These are phyloP conservation scores for Drosophila funebris DNA, from an alignment of 1,140 invertebrate species.

Conservation along the genomic window DNA sequence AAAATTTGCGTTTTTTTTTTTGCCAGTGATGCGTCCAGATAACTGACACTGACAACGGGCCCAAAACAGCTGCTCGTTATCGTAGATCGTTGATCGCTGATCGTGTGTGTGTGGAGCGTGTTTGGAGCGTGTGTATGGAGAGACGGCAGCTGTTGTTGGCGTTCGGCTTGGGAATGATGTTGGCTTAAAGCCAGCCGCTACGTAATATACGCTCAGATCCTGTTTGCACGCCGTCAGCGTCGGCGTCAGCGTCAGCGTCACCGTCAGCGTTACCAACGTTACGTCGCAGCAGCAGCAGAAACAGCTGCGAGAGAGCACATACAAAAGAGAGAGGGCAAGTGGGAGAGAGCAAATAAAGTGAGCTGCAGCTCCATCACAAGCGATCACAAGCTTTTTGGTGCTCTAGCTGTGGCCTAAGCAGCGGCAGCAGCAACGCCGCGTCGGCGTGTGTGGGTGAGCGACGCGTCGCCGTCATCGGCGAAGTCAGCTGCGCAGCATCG, in stretches of 20 bases:
- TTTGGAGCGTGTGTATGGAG: conserved; percentile 30
- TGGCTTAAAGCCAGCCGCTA: conserved; percentile 78
- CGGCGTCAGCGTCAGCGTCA: conserved; percentile 25
- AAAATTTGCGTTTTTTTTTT: conserved; percentile 10
- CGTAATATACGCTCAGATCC: conserved; percentile 83
- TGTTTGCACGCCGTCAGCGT: conserved; percentile 75
- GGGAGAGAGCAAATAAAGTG: not conserved
- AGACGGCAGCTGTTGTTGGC: conserved; percentile 60
- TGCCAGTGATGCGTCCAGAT: conserved; percentile 39
- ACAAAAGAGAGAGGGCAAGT: not conserved
- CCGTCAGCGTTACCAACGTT: too few relatives aligned
- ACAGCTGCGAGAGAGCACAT: conserved; percentile 1
- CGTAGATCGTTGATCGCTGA: conserved; percentile 28
- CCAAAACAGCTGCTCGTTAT: conserved; percentile 66
- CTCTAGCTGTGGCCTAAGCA: conserved; percentile 12
- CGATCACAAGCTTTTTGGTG: conserved; percentile 52
- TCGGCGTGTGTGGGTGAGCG: conserved; percentile 39
- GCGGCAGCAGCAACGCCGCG: conserved; percentile 7
- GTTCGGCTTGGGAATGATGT: conserved; percentile 77
- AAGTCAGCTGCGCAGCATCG: conserved; percentile 54
- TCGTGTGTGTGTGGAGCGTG: conserved; percentile 11
- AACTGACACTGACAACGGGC: conserved; percentile 36
- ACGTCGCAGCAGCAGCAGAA: conserved; percentile 33
- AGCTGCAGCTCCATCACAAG: conserved; percentile 37
- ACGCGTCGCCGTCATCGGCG: not conserved